Percentiles rank a stretch among this genome's conserved stretches.
These are phyloP conservation scores for Gracilinanus agilis DNA, from an alignment of 2,113 vertebrate genomes.

Conservation along the genomic window DNA sequence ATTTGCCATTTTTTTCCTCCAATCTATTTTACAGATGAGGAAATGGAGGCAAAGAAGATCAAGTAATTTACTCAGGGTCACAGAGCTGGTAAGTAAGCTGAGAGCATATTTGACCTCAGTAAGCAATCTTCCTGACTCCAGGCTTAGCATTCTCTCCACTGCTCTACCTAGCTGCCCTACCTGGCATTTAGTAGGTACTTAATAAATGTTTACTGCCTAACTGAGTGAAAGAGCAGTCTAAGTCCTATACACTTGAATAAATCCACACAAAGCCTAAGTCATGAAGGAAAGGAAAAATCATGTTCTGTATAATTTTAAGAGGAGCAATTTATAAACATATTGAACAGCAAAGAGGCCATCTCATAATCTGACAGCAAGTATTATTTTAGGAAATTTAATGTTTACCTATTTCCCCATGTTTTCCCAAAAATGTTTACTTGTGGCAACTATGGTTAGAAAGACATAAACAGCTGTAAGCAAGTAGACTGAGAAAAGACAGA, in stretches of 20 bases:
- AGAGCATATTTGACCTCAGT: no score
- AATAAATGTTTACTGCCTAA: not conserved
- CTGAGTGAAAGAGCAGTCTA: not conserved
- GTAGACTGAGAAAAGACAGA: not conserved
- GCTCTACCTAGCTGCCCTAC: no score
- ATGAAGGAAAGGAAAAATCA: constrained; percentile 14
- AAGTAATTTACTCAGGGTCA: no score
- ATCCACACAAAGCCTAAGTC: not conserved
- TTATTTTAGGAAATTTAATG: constrained; percentile 18
- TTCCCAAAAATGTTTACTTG: not conserved
- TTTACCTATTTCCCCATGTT: constrained; percentile 5
- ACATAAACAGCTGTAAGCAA: not conserved
- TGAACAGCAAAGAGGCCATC: not conserved
- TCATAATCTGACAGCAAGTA: constrained; percentile 24
- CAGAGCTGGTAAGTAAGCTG: no score
- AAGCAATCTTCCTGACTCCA: no score
- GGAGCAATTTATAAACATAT: constrained; percentile 11
- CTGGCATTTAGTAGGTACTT: not conserved
- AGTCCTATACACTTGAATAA: not conserved
- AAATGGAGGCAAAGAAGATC: no score
- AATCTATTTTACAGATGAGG: no score
- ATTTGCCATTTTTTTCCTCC: no score
- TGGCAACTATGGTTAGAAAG: not conserved
- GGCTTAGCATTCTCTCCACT: no score
- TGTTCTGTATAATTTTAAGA: not conserved